A percentile compares a stretch with the other conserved stretches of the same genome.
Conservation (phyloP, 2,888 invertebrate genomes). For the Phanerotoma sp. region DNA sequence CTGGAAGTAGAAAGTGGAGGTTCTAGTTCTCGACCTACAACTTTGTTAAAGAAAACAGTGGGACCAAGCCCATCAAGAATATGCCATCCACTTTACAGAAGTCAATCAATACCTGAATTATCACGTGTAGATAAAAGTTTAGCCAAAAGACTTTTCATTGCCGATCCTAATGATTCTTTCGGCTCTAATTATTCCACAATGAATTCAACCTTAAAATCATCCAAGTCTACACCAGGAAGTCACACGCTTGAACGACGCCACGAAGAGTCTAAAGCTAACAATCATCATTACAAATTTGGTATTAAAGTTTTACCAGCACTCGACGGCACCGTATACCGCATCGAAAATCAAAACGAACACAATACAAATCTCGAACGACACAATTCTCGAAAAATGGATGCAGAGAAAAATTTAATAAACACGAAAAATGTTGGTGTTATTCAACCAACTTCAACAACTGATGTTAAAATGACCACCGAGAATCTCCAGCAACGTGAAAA, state of each 20-base stretch:
- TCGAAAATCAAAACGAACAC: conserved; percentile 55
- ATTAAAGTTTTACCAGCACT: conserved; percentile 63
- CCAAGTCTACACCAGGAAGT: conserved; percentile 46
- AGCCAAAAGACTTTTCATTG: conserved; percentile 54
- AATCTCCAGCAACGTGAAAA: conserved; percentile 32
- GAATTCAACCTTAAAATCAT: conserved; percentile 50
- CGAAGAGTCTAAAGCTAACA: conserved; percentile 60
- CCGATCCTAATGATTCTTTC: conserved; percentile 55
- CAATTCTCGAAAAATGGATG: conserved; percentile 47
- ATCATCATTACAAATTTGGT: conserved; percentile 64
- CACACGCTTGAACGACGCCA: conserved; percentile 50
- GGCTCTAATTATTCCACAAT: conserved; percentile 58
- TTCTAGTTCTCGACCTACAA: conserved; percentile 52
- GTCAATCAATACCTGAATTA: conserved; percentile 79
- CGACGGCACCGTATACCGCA: conserved; percentile 52
- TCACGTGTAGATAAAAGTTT: conserved; percentile 60
- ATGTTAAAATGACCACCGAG: conserved; percentile 12
- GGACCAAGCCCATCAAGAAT: conserved; percentile 58
- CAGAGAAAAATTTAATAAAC: conserved; percentile 32
- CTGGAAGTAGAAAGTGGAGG: conserved; percentile 69
- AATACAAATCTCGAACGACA: conserved; percentile 54
- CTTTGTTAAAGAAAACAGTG: conserved; percentile 54
- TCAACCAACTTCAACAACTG: background rate
- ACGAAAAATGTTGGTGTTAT: background rate
- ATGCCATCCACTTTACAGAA: conserved; percentile 74